phyloP scores from a whole-genome alignment of 2,797 vertebrate genomes.

The Todus mexicanus region DNA sequence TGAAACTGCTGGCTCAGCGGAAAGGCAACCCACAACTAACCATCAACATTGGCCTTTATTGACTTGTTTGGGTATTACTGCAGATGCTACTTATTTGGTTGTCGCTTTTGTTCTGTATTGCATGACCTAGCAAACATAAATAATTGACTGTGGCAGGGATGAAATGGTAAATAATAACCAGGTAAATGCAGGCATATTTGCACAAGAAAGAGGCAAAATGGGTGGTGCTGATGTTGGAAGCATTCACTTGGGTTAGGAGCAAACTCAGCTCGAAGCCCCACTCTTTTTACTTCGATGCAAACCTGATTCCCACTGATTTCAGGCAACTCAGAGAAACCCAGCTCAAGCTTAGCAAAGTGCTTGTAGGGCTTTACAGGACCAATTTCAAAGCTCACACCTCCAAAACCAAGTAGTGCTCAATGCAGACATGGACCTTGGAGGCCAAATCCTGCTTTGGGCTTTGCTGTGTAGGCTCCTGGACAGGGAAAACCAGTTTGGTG shows the following conservation, averaged over 20 bases:
- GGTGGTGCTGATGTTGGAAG: background rate
- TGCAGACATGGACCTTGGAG: background rate
- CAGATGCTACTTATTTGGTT: background rate
- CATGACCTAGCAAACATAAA: background rate
- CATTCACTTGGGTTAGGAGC: background rate
- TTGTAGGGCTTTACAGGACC: background rate
- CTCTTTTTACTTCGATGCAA: background rate
- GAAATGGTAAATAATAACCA: conserved; percentile 18
- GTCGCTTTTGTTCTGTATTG: background rate
- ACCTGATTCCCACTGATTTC: background rate
- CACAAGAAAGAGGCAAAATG: conserved; percentile 21
- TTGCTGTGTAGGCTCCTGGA: background rate
- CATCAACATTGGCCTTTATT: background rate
- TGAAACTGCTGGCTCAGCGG: conserved; percentile 6
- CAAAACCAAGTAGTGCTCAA: background rate
- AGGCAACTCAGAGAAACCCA: fast-evolving
- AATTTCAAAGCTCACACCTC: background rate
- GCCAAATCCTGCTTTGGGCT: background rate
- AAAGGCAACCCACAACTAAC: background rate
- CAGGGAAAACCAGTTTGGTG: conserved; percentile 12
- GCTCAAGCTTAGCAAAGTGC: background rate
- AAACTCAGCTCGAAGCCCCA: background rate
- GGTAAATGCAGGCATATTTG: background rate
- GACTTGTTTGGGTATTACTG: background rate
- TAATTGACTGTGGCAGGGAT: background rate